Evolutionary conservation across 2,113 vertebrate species (phyloP).

Genomic region (Montifringilla adamsi): DNA sequence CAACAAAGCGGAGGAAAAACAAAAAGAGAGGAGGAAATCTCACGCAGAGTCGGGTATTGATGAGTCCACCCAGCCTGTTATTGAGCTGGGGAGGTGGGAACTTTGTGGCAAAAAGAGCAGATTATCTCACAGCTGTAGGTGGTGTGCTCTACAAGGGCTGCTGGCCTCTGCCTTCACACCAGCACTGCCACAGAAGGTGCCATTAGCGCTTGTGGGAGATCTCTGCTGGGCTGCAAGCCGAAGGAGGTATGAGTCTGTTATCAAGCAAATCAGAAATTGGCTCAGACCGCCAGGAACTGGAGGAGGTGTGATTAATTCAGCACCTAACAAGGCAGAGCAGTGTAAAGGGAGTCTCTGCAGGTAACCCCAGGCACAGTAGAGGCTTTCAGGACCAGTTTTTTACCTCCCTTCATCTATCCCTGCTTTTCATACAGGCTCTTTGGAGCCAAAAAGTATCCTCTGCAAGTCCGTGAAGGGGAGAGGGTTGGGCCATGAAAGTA

Average conservation of each 20-base stretch:
- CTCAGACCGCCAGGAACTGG: neutral
- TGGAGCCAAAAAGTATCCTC: neutral
- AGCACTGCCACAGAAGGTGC: fast-evolving
- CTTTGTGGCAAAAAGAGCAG: neutral
- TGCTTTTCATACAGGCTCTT: neutral
- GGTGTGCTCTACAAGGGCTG: neutral
- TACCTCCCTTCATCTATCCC: neutral
- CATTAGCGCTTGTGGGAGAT: neutral
- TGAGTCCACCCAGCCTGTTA: neutral
- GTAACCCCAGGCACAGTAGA: neutral
- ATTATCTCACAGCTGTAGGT: neutral
- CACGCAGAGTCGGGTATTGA: neutral
- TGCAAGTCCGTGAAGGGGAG: neutral
- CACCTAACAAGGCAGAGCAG: neutral
- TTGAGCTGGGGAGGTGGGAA: neutral
- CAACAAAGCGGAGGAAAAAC: neutral
- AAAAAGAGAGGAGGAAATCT: neutral
- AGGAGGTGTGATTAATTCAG: neutral
- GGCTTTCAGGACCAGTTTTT: neutral
- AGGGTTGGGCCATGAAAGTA: neutral
- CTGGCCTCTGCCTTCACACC: neutral
- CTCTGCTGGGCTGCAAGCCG: neutral
- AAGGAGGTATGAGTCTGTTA: neutral
- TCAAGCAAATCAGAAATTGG: neutral
- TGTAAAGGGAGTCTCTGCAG: neutral